Percentiles rank a stretch among this genome's conserved stretches.
Conservation (phyloP, 2,797 vertebrate species). For the Spinibarbus caldwelli region DNA sequence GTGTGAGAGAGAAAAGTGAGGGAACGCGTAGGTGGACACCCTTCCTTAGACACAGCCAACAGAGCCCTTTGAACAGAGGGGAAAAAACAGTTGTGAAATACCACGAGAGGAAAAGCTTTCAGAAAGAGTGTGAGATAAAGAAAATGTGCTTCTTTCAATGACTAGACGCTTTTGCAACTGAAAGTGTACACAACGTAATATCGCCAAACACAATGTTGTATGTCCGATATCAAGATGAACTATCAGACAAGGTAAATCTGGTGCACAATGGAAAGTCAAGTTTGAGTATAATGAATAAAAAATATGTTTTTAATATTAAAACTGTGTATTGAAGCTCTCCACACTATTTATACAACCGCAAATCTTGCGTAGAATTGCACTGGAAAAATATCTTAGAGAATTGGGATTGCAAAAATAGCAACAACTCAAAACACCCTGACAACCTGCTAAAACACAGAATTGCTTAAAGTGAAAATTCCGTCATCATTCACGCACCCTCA, state of each 20-base stretch:
- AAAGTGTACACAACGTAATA: background rate
- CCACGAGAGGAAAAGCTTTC: slow-evolving; percentile 65
- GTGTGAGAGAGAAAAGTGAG: slow-evolving; percentile 55
- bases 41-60: slow-evolving; percentile 78
- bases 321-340: background rate
- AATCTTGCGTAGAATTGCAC: background rate
- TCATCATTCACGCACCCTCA: background rate
- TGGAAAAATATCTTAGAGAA: background rate
- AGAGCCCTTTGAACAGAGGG: slow-evolving; percentile 70
- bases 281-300: background rate
- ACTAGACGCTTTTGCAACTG: slow-evolving; percentile 21
- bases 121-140: slow-evolving; percentile 39
- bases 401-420: background rate
- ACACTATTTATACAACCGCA: background rate
- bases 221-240: background rate
- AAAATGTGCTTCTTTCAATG: slow-evolving; percentile 33
- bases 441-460: background rate
- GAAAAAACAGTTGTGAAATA: slow-evolving; percentile 74
- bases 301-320: background rate
- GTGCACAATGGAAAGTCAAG: background rate
- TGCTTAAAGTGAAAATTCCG: background rate
- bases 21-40: slow-evolving; percentile 74
- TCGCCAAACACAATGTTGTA: background rate
- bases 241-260: background rate
- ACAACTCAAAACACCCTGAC: background rate